A percentile compares a stretch with the other conserved stretches of the same genome.
These are phyloP conservation scores for Lithophane ornitopus DNA, from an alignment of 2,888 invertebrate species.

Conservation along the genomic window DNA sequence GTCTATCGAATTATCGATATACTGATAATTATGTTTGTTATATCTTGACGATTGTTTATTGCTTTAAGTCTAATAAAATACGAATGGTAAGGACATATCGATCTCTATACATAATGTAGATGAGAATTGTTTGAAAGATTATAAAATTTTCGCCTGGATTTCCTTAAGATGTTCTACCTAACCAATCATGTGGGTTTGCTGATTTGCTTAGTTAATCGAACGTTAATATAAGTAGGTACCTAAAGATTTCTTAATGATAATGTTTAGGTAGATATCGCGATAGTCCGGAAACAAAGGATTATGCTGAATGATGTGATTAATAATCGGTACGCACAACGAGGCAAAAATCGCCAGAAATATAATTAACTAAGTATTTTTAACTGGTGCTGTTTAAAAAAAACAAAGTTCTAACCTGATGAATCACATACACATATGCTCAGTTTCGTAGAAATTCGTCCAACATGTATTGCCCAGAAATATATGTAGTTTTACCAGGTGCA, in stretches of 20 bases:
- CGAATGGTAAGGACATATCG: slow-evolving; percentile 10
- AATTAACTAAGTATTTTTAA: not conserved
- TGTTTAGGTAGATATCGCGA: not conserved
- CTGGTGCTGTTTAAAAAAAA: slow-evolving; percentile 2
- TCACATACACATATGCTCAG: not conserved
- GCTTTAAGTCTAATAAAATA: slow-evolving; percentile 8
- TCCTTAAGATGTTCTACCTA: not conserved
- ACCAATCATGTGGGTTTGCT: not conserved
- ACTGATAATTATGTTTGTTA: slow-evolving; percentile 7
- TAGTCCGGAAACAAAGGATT: not conserved
- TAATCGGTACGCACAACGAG: not conserved
- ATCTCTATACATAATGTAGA: not conserved
- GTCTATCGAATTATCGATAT: slow-evolving; percentile 2
- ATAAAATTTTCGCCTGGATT: not conserved
- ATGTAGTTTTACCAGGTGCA: not conserved
- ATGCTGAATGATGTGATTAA: not conserved
- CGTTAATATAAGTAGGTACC: too few species aligned
- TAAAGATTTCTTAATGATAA: not conserved
- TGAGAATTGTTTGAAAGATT: not conserved
- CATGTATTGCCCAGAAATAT: not conserved
- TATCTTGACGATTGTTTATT: slow-evolving; percentile 14
- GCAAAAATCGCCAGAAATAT: not conserved
- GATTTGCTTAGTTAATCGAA: not conserved
- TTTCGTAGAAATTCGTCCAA: not conserved
- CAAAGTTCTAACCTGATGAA: not conserved